These are phyloP conservation scores for Aradophagus sp. DNA, from an alignment of 1,140 invertebrate species.

Conservation along the genomic window DNA sequence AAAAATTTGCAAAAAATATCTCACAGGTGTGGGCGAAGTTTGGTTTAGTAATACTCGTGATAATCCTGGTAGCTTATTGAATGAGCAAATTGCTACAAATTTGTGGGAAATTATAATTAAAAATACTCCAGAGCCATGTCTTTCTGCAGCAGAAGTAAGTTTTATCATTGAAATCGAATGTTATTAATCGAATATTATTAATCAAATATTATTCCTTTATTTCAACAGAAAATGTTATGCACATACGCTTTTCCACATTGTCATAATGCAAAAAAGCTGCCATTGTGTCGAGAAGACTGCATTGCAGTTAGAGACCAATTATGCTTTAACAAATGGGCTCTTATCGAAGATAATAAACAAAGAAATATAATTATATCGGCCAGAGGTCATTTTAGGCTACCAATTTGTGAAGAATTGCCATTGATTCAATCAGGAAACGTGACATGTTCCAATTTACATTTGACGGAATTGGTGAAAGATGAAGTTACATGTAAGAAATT, in stretches of 20 bases:
- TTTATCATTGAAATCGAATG: too few relatives aligned
- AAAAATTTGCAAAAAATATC: constrained; percentile 88
- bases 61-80: constrained; percentile 82
- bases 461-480: constrained; percentile 86
- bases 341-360: constrained; percentile 91
- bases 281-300: constrained; percentile 94
- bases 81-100: constrained; percentile 87
- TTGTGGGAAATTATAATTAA: constrained; percentile 91
- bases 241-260: constrained; percentile 94
- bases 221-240: constrained; percentile 86
- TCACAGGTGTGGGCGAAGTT: constrained; percentile 82
- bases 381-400: constrained; percentile 90
- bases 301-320: constrained; percentile 91
- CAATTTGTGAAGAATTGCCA: constrained; percentile 88
- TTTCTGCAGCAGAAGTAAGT: constrained; percentile 85
- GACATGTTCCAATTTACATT: constrained; percentile 86
- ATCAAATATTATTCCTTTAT: too few relatives aligned
- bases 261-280: constrained; percentile 77
- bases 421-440: constrained; percentile 76
- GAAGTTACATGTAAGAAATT: constrained; percentile 83
- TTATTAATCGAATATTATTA: too few relatives aligned
- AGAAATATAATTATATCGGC: constrained; percentile 84
- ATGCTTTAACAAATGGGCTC: constrained; percentile 94
- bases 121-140: constrained; percentile 86
- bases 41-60: constrained; percentile 86